phyloP scores from a whole-genome alignment of 2,113 vertebrate species.

The Prinia subflava region DNA sequence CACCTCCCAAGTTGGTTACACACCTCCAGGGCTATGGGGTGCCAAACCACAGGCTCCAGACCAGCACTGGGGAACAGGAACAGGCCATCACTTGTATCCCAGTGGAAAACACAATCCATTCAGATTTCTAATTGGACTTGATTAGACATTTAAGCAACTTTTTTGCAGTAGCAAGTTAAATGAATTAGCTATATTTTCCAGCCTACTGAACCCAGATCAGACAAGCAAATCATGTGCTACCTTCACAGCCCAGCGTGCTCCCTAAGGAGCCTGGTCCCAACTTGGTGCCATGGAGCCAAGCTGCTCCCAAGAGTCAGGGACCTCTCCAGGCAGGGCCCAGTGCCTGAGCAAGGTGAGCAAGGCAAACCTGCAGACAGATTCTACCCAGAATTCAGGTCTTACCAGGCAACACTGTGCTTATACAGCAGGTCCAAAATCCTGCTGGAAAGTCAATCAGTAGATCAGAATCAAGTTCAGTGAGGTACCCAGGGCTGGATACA shows the following conservation, averaged over 20 bases:
- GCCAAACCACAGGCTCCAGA: neutral
- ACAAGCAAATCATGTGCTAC: neutral
- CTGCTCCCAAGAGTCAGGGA: neutral
- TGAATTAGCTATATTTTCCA: constrained; percentile 7
- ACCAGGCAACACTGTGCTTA: neutral
- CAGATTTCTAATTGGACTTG: neutral
- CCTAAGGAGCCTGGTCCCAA: neutral
- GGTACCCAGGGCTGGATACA: neutral
- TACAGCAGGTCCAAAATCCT: neutral
- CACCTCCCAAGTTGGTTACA: neutral
- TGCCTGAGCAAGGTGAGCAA: neutral
- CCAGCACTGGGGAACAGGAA: neutral
- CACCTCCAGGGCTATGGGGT: rapidly evolving
- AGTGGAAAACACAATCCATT: neutral
- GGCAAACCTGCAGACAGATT: neutral
- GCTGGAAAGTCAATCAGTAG: neutral
- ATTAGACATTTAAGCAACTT: neutral
- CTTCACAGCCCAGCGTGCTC: neutral
- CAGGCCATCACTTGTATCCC: neutral
- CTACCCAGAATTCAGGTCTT: neutral
- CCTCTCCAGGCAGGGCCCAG: neutral
- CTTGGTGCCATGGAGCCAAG: rapidly evolving
- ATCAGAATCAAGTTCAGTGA: neutral
- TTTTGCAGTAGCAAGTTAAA: neutral
- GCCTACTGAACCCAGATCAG: neutral